These are phyloP conservation scores for Sarcophaga peregrina DNA, from an alignment of 1,140 invertebrate genomes.

Conservation along the genomic window DNA sequence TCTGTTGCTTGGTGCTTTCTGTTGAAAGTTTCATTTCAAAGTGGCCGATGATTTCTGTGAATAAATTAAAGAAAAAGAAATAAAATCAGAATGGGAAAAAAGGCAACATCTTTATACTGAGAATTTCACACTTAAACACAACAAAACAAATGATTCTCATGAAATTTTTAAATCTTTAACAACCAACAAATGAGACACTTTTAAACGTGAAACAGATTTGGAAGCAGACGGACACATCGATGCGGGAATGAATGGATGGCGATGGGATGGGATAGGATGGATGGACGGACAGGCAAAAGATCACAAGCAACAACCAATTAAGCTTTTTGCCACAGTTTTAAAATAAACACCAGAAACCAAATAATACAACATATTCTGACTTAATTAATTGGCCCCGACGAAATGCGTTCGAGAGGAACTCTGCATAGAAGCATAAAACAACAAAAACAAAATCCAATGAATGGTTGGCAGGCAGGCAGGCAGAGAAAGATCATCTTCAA, in stretches of 20 bases:
- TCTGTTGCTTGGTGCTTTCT: too few relatives aligned
- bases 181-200: slow-evolving; percentile 21
- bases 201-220: neutral
- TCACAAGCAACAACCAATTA: slow-evolving; percentile 36
- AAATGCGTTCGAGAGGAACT: slow-evolving; percentile 24
- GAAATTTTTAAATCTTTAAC: slow-evolving; percentile 23
- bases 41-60: slow-evolving; percentile 1
- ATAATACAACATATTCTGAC: slow-evolving; percentile 40
- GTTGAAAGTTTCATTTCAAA: neutral
- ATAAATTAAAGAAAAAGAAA: neutral
- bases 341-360: slow-evolving; percentile 28
- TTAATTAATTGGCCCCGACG: slow-evolving; percentile 36
- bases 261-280: too few relatives aligned
- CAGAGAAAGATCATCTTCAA: slow-evolving; percentile 22
- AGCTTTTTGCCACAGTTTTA: slow-evolving; percentile 23
- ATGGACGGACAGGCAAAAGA: neutral
- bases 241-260: too few relatives aligned
- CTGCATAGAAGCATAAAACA: neutral
- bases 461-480: neutral
- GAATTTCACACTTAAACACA: neutral
- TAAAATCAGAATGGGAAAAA: too few relatives aligned
- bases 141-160: slow-evolving; percentile 4
- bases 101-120: neutral
- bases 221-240: neutral
- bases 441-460: slow-evolving; percentile 1